Evolutionary conservation across 2,797 vertebrate genomes (phyloP).

Genomic region (Agapornis canus): DNA sequence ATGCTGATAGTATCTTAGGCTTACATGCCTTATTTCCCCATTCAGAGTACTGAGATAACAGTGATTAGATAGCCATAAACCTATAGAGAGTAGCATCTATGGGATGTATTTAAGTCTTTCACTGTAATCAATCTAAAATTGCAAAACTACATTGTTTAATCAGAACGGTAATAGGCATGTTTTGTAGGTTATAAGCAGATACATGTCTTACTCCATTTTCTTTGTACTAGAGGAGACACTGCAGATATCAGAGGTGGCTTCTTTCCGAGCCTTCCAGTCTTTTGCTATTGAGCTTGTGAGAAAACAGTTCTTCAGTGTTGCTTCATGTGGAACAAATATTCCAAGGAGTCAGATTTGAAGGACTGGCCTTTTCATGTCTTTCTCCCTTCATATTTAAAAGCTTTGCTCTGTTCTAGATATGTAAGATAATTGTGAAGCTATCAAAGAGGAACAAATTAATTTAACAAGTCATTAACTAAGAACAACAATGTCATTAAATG

Average conservation of each 20-base stretch:
- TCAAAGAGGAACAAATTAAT: not conserved
- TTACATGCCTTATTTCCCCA: not conserved
- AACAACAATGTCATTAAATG: not conserved
- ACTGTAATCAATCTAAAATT: not conserved
- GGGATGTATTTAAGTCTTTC: not conserved
- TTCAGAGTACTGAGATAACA: not conserved
- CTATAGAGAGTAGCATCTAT: not conserved
- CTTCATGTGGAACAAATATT: not conserved
- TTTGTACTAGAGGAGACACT: not conserved
- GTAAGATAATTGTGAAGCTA: not conserved
- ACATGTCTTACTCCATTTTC: fast-evolving
- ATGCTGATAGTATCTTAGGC: not conserved
- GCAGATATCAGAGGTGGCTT: not conserved
- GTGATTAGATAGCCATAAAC: not conserved
- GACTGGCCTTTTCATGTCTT: not conserved
- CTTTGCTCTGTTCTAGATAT: not conserved
- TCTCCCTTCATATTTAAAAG: not conserved
- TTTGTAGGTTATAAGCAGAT: not conserved
- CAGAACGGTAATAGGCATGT: not conserved
- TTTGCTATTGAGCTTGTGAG: not conserved
- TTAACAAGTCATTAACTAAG: not conserved
- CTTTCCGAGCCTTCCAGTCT: not conserved
- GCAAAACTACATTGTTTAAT: not conserved
- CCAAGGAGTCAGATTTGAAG: not conserved
- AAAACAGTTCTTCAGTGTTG: not conserved